A percentile compares a stretch with the other conserved stretches of the same genome.
Evolutionary conservation across 2,113 vertebrate genomes (phyloP).

Genomic region (Sylvietta virens): DNA sequence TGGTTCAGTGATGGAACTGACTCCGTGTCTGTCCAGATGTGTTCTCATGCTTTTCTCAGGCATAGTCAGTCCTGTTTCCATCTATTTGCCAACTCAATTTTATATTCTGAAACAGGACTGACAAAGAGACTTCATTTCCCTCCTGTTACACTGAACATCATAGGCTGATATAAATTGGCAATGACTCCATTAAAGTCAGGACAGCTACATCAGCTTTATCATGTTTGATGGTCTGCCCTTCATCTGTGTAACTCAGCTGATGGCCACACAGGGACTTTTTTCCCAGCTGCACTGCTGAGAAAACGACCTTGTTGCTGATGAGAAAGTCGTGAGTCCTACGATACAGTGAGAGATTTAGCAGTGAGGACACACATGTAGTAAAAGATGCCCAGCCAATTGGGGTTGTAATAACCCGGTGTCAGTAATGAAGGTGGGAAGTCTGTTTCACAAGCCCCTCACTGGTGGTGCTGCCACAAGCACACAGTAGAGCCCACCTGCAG

Average conservation of each 20-base stretch:
- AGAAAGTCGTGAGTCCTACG: background rate
- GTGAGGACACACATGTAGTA: background rate
- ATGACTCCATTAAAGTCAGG: background rate
- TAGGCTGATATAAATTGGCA: background rate
- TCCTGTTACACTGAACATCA: rapidly evolving
- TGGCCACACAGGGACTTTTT: background rate
- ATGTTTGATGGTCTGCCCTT: background rate
- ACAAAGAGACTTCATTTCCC: background rate
- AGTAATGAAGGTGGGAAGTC: background rate
- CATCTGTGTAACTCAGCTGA: background rate
- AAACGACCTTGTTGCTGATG: background rate
- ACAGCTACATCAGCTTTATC: background rate
- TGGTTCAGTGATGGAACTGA: background rate
- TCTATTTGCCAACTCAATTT: background rate
- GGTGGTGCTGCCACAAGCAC: background rate
- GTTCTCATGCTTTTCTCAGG: background rate
- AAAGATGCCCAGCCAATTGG: background rate
- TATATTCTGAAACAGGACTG: background rate
- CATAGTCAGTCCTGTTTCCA: background rate
- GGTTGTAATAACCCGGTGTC: background rate
- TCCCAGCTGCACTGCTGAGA: background rate
- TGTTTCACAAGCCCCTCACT: background rate
- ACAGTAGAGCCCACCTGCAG: background rate
- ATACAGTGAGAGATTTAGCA: background rate
- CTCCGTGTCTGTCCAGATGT: background rate